Conservation (phyloP, 2,797 vertebrate species). For the Tenualosa thibaudeaui region DNA sequence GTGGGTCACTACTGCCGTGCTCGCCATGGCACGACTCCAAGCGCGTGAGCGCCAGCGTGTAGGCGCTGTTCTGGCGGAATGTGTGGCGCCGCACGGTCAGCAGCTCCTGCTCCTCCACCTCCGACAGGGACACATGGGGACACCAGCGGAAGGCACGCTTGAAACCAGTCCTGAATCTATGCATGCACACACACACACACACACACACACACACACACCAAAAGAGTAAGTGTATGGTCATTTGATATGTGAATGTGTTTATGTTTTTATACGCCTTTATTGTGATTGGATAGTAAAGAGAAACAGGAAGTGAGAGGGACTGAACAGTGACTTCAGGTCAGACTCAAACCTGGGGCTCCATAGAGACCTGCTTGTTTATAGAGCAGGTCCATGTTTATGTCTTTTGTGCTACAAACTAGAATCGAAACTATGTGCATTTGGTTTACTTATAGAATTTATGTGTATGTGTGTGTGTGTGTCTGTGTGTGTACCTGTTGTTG, state of each 20-base stretch:
- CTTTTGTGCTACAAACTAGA: no score
- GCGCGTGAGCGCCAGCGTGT: slow-evolving; percentile 65
- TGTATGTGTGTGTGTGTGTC: slow-evolving; percentile 14
- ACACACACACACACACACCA: not conserved
- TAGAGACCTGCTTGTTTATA: no score
- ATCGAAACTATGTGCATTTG: not conserved
- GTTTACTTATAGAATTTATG: not conserved
- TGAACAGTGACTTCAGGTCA: no score
- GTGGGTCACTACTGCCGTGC: slow-evolving; percentile 53
- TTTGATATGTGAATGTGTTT: not conserved
- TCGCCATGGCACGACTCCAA: slow-evolving; percentile 76
- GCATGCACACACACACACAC: not conserved
- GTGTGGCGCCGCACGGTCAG: slow-evolving; percentile 72
- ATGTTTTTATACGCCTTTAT: not conserved
- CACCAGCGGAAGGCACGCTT: slow-evolving; percentile 83
- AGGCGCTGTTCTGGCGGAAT: slow-evolving; percentile 76
- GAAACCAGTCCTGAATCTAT: slow-evolving; percentile 80
- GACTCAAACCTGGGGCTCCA: no score
- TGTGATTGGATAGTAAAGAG: no score
- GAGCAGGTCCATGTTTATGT: no score
- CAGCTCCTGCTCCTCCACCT: slow-evolving; percentile 76
- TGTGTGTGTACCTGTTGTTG: slow-evolving; percentile 77
- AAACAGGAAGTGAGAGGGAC: no score
- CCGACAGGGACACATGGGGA: slow-evolving; percentile 78
- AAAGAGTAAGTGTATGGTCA: not conserved